Evolutionary conservation across 1,140 invertebrate genomes (phyloP).

Genomic region (Heliothis virescens): DNA sequence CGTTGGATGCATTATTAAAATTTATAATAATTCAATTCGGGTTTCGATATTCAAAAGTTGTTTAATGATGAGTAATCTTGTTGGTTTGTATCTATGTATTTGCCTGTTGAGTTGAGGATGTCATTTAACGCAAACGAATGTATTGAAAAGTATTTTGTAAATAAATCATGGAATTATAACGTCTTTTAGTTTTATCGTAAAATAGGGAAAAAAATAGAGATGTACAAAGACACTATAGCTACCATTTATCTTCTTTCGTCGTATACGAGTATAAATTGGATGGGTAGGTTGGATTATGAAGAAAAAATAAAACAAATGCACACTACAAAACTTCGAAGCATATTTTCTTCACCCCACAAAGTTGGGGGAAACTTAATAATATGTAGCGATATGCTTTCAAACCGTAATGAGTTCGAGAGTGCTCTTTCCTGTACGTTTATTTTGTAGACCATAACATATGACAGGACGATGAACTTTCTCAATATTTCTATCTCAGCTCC

Average conservation of each 20-base stretch:
- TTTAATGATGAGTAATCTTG: not conserved
- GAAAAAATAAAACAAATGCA: constrained; percentile 27
- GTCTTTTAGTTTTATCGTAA: not conserved
- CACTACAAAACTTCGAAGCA: constrained; percentile 9
- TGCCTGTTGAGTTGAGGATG: not conserved
- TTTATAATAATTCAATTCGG: constrained; percentile 42
- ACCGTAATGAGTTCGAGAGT: constrained; percentile 75
- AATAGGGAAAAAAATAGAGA: not conserved
- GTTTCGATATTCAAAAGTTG: constrained; percentile 6
- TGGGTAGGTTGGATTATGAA: not conserved
- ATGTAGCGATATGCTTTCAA: constrained; percentile 72
- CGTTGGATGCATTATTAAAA: constrained; percentile 66
- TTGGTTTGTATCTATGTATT: not conserved
- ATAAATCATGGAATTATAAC: too few relatives aligned
- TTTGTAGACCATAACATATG: constrained; percentile 52
- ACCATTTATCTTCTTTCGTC: too few relatives aligned
- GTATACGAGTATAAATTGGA: not conserved
- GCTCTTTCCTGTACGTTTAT: constrained; percentile 74
- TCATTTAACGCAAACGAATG: not conserved
- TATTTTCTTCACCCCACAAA: constrained; percentile 34
- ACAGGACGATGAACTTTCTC: constrained; percentile 54
- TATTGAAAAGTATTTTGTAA: too few relatives aligned
- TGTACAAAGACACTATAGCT: not conserved
- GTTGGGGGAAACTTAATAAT: constrained; percentile 57
- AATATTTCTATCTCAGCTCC: constrained; percentile 47